phyloP scores from a whole-genome alignment of 1,140 invertebrate genomes.

The Platyscapa corneri region DNA sequence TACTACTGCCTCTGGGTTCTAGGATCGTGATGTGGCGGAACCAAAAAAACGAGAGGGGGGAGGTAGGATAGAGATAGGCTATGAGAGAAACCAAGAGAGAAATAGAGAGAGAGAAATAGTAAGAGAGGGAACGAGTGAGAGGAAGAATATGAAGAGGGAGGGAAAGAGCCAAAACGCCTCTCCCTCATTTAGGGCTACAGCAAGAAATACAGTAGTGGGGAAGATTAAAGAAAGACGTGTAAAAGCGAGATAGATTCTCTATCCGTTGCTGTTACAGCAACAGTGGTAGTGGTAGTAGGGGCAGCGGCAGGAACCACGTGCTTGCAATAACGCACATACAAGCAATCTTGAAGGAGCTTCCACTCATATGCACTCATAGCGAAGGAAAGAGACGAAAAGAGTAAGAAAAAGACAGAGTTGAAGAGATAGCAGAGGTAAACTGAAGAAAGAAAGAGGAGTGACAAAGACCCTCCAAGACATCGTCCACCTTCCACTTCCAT shows the following conservation, averaged over 20 bases:
- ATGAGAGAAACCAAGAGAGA: background rate
- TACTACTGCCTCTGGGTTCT: constrained; percentile 1
- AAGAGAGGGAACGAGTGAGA: constrained; percentile 38
- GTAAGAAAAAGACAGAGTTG: constrained; percentile 34
- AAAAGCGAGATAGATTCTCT: background rate
- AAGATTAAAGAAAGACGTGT: constrained; percentile 52
- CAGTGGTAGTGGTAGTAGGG: constrained; percentile 11
- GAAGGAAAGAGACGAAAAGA: background rate
- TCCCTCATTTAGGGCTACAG: background rate
- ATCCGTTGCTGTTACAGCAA: constrained; percentile 40
- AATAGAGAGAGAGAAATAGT: constrained; percentile 55
- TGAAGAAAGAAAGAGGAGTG: constrained; percentile 40
- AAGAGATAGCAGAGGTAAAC: constrained; percentile 20
- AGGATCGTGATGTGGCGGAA: background rate
- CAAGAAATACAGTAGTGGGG: constrained; percentile 44
- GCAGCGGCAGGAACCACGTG: constrained; percentile 18
- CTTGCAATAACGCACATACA: constrained; percentile 5
- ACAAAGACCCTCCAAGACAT: constrained; percentile 11
- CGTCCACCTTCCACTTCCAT: constrained; percentile 65
- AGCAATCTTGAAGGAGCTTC: background rate
- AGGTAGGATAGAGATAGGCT: background rate
- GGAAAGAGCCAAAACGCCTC: background rate
- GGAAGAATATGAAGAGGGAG: constrained; percentile 49
- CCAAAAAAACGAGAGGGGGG: background rate
- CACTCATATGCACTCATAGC: background rate